These are phyloP conservation scores for Parapsyche elsis DNA, from an alignment of 1,140 invertebrate genomes.

Conservation along the genomic window DNA sequence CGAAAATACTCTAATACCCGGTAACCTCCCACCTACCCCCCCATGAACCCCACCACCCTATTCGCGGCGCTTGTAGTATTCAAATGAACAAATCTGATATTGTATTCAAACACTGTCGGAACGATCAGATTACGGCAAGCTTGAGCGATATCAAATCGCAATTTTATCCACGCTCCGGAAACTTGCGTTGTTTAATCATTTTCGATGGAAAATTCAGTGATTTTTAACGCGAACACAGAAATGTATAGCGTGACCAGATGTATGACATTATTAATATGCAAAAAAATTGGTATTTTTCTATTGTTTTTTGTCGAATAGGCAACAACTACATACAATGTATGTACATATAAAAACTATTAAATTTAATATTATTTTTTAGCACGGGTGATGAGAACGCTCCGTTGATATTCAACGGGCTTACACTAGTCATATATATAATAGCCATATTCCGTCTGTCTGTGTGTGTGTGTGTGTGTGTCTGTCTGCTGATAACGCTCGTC, in stretches of 20 bases:
- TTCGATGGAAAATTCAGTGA: not conserved
- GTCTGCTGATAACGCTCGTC: too few relatives aligned
- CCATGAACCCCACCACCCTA: not conserved
- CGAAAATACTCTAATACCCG: constrained; percentile 32
- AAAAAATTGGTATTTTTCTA: too few relatives aligned
- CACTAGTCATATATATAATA: too few relatives aligned
- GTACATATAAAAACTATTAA: too few relatives aligned
- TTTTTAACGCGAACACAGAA: not conserved
- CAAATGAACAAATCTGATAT: constrained; percentile 51
- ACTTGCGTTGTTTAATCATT: not conserved
- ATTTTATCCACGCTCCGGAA: constrained; percentile 28
- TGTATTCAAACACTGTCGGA: constrained; percentile 44
- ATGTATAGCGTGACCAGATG: not conserved
- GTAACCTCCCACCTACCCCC: not conserved
- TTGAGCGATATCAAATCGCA: constrained; percentile 42
- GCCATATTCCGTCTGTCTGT: too few relatives aligned
- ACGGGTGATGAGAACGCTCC: too few relatives aligned
- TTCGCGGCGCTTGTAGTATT: constrained; percentile 24
- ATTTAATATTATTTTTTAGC: too few relatives aligned
- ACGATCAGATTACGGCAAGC: constrained; percentile 42
- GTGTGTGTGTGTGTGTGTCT: too few relatives aligned
- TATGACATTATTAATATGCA: too few relatives aligned
- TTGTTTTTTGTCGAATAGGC: too few relatives aligned
- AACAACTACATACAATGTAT: not conserved
- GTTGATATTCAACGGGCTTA: too few relatives aligned